Evolutionary conservation across 2,888 invertebrate species (phyloP), one percentile per base, ranked within the genome.

Genomic region (Agrochola lota): DNA sequence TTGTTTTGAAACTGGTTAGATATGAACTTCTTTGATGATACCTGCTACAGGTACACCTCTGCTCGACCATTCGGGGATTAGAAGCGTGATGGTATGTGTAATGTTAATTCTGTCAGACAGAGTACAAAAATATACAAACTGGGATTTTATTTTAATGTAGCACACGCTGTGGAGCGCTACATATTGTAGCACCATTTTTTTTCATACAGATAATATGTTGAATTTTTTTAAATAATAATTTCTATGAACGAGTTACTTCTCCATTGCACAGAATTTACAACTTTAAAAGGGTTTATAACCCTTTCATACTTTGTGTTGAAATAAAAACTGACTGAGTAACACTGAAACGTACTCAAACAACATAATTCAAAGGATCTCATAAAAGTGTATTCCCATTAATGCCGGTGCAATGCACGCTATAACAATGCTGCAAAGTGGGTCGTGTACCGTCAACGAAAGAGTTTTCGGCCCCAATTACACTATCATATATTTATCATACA

Each of bases 381-480:
- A 72, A 83, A 81, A 81, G 55, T 78, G 77, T 75, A 79, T 81
- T 86, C 78, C 82, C 80, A 87, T 90, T 90, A 90, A 83, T 78
- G 85, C 49, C 87, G 74, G 88, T 80, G 89, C 91, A 91, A 81
- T 90, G 89, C 88, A 88, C 88, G 86, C 88, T 83, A 70, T 82
- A 83, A 89, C 87, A 90, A 90, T 85, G 86, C 67, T 71, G 62
- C 17, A 70, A 90, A 89, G 77, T 90, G 67, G 91, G 91, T 80
- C 88, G 86, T 70, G 77, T 81, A 84, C 62, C 26, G 26, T 46
- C 26, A 1, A 26, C 80, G 20, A 71, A 80, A 55, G 70, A 70
- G 60, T 69, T 30, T 30, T 69, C 2, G 35, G 35, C 35, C 35
- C 35, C 35, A 35, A 35, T 35, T 35, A 35, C 35, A 35, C 35